Evolutionary conservation across 2,113 vertebrate species (phyloP).

Genomic region (Helogale parvula): DNA sequence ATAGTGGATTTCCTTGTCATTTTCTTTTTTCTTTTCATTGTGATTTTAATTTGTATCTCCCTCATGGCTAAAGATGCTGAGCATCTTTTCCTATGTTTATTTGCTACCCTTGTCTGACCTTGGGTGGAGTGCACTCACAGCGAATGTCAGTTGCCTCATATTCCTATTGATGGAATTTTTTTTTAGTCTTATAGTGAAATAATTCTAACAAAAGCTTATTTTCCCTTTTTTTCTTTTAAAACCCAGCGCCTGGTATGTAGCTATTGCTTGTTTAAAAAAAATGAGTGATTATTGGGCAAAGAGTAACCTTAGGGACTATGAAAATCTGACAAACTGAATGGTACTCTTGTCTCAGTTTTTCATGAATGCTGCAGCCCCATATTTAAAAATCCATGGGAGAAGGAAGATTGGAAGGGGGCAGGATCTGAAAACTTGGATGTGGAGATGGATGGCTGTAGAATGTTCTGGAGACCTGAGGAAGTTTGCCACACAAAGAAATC

Average conservation of each 20-base stretch:
- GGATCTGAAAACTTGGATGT: background rate
- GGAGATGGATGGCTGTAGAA: background rate
- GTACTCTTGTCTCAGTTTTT: background rate
- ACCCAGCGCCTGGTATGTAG: background rate
- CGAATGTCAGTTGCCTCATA: background rate
- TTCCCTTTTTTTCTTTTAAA: background rate
- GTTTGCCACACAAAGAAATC: background rate
- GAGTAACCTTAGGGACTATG: background rate
- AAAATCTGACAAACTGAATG: background rate
- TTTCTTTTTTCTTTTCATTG: background rate
- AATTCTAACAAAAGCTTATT: background rate
- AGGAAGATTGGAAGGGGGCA: background rate
- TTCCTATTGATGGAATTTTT: background rate
- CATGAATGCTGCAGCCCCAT: background rate
- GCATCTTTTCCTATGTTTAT: background rate
- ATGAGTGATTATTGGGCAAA: background rate
- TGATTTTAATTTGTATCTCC: background rate
- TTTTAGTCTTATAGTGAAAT: background rate
- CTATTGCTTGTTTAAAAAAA: background rate
- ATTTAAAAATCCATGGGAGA: background rate
- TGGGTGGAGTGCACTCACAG: fast-evolving
- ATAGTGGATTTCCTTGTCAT: background rate
- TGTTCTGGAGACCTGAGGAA: background rate
- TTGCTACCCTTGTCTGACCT: background rate
- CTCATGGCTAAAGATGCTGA: background rate